Conservation (phyloP, 2,113 vertebrate species). For the Paracanthobrama guichenoti region DNA sequence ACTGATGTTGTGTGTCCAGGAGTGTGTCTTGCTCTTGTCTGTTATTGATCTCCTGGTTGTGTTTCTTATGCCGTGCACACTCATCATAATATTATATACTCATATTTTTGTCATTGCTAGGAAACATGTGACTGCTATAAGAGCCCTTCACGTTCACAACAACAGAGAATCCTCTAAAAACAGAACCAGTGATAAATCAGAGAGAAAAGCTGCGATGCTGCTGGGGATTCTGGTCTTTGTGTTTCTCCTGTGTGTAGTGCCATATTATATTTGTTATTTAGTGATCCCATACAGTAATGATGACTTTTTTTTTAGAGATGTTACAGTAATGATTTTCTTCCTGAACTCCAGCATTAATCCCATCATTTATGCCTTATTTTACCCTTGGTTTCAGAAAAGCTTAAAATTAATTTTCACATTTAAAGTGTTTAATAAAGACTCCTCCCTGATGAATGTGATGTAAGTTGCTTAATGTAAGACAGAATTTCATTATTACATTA, state of each 20-base stretch:
- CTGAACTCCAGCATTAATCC: conserved; percentile 60
- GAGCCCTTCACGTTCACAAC: conserved; percentile 31
- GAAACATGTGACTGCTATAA: conserved; percentile 62
- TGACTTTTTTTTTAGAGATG: background rate
- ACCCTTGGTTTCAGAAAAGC: conserved; percentile 59
- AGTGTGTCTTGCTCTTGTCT: conserved; percentile 5
- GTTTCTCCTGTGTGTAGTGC: conserved; percentile 56
- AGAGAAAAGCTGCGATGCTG: conserved; percentile 58
- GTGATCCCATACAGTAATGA: background rate
- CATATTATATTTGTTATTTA: conserved; percentile 52
- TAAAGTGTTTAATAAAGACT: conserved; percentile 38
- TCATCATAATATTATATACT: conserved; percentile 55
- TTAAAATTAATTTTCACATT: conserved; percentile 61
- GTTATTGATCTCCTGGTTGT: conserved; percentile 57
- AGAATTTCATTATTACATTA: background rate
- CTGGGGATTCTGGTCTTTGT: conserved; percentile 56
- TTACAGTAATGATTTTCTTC: conserved; percentile 40
- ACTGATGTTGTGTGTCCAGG: conserved; percentile 59
- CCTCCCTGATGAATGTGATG: conserved; percentile 37
- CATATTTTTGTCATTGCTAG: conserved; percentile 54
- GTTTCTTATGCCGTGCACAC: conserved; percentile 45
- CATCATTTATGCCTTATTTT: conserved; percentile 58
- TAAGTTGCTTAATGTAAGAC: background rate
- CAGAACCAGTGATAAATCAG: conserved; percentile 35
- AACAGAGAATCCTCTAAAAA: background rate